Base-by-base conservation (phyloP, 2,888 invertebrate species). In the Meloe dianella region DNA sequence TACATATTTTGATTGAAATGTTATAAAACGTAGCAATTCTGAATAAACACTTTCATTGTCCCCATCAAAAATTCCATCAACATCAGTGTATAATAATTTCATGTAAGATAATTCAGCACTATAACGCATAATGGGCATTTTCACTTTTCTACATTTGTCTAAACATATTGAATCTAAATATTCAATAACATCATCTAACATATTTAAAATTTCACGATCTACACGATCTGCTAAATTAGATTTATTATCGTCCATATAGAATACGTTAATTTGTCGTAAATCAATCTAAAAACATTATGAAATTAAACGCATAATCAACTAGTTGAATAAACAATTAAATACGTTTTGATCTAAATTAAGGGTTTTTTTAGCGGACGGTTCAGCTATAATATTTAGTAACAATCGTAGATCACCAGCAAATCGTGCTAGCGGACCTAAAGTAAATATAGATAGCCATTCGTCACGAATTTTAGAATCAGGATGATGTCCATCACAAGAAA, bases 361-460 rank as follows among this genome's bases (percentile, higher is more conserved):
- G 57, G 81, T 54, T 24, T 66, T 82, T 2, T 83, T 82, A 5
- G 84, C 83, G 29, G 85, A 84, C 0, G 87, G 85, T 75, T 90
- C 88, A 27, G 85, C 85, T 77, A 95, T 85, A 22, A 91, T 88
- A 79, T 90, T 91, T 47, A 96, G 85, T 71, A 95, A 84, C 0
- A 95, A 86, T 0, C 89, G 85, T 67, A 98, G 83, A 83, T 98
- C 97, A 74, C 89, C 89, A 10, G 95, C 93, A 80, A 95, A 96
- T 67, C 97, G 88, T 41, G 92, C 89, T 87, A 98, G 90, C 0
- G 97, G 96, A 1, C 96, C 97, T 51, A 95, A 87, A 27, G 91
- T 88, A 63, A 96, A 91, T 79, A 91, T 92, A 63, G 89, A 87
- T 38, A 89, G 86, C 85, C 91, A 92, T 9, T 86, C 86, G 27